Percentiles rank a stretch among this genome's conserved stretches.
phyloP scores from a whole-genome alignment of 2,888 invertebrate species.

The Oithona nana region DNA sequence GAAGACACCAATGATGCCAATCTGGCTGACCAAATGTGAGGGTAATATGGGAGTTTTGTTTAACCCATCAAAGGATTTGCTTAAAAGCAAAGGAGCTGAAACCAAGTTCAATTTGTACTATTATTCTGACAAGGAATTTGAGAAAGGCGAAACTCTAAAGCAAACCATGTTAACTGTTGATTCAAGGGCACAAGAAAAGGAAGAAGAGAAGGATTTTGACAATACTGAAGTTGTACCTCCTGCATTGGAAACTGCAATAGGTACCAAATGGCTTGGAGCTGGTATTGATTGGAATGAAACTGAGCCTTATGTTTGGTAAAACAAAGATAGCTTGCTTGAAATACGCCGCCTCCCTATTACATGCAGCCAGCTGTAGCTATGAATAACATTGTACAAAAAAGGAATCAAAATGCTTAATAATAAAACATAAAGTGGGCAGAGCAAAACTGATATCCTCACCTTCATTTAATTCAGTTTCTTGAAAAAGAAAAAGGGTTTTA shows the following conservation, averaged over 20 bases:
- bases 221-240: conserved; percentile 30
- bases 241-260: neutral
- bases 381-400: no score
- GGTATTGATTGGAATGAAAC: neutral
- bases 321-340: no score
- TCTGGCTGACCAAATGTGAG: conserved; percentile 53
- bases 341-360: no score
- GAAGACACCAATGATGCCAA: conserved; percentile 59
- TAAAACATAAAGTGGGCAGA: no score
- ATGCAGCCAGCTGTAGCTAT: no score
- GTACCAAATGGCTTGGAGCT: neutral
- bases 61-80: conserved; percentile 51
- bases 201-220: conserved; percentile 22
- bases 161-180: conserved; percentile 48
- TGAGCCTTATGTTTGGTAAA: neutral
- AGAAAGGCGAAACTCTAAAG: conserved; percentile 32
- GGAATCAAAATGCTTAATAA: no score
- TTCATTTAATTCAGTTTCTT: no score
- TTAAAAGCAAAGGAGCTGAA: conserved; percentile 64
- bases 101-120: conserved; percentile 54
- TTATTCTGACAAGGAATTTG: conserved; percentile 39
- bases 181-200: conserved; percentile 36
- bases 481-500: no score
- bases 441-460: no score
- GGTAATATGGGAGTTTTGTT: conserved; percentile 60